Evolutionary conservation across 2,113 vertebrate genomes (phyloP).

Genomic region (Anhinga rufa): DNA sequence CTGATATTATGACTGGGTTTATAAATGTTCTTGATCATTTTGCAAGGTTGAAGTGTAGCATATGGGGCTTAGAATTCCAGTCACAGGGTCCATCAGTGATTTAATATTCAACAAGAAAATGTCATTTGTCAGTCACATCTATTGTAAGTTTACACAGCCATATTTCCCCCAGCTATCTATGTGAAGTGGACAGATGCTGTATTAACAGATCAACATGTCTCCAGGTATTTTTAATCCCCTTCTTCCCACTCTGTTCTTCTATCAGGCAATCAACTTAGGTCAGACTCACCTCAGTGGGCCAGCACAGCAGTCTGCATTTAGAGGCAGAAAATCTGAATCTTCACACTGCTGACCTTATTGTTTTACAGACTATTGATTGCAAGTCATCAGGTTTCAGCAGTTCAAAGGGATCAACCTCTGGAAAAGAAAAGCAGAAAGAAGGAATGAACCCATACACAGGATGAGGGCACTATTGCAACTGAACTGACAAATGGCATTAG

Average conservation of each 20-base stretch:
- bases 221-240: background rate
- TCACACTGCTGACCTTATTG: conserved; percentile 30
- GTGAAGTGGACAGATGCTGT: background rate
- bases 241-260: background rate
- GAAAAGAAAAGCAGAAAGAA: conserved; percentile 29
- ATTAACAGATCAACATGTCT: background rate
- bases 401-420: conserved; percentile 33
- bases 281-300: conserved; percentile 59
- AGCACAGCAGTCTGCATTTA: conserved; percentile 9
- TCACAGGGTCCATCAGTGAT: background rate
- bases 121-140: background rate
- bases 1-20: background rate
- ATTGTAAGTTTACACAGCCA: background rate
- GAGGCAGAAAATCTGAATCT: conserved; percentile 62
- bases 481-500: background rate
- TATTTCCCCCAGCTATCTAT: background rate
- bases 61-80: background rate
- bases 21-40: background rate
- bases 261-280: conserved; percentile 37
- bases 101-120: background rate
- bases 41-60: background rate
- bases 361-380: conserved; percentile 64
- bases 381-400: conserved; percentile 41
- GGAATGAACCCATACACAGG: background rate
- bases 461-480: background rate